These are phyloP conservation scores for Dorcus hopei DNA, from an alignment of 2,888 invertebrate genomes.

Conservation along the genomic window DNA sequence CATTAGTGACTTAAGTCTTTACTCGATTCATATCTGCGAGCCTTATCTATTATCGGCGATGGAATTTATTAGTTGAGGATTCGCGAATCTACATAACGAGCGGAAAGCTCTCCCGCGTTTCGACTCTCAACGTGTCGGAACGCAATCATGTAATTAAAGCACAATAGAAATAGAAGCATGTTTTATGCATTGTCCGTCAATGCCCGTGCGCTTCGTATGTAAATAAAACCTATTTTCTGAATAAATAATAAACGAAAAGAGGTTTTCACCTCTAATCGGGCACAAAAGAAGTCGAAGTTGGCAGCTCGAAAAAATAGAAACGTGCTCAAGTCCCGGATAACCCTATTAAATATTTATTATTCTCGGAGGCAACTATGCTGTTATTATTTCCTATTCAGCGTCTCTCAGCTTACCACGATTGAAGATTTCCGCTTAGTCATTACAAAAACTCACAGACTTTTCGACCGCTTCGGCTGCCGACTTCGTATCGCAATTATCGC, in stretches of 20 bases:
- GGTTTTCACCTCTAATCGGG: slow-evolving; percentile 12
- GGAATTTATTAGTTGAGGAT: background rate
- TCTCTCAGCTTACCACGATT: slow-evolving; percentile 14
- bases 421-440: slow-evolving; percentile 22
- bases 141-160: background rate
- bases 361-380: slow-evolving; percentile 18
- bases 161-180: background rate
- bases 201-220: slow-evolving; percentile 9
- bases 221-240: slow-evolving; percentile 15
- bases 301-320: slow-evolving; percentile 13
- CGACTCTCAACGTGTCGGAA: no score
- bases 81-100: background rate
- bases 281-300: slow-evolving; percentile 11
- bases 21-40: slow-evolving; percentile 20
- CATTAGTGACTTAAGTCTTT: slow-evolving; percentile 35
- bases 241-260: slow-evolving; percentile 7
- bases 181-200: background rate
- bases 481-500: slow-evolving; percentile 2
- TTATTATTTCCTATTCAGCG: slow-evolving; percentile 19
- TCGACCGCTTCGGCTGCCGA: background rate
- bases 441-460: slow-evolving; percentile 10
- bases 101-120: no score
- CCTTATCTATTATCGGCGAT: slow-evolving; percentile 1
- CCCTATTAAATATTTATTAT: slow-evolving; percentile 25
- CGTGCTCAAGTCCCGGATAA: slow-evolving; percentile 22